These are phyloP conservation scores for Crotalus viridis DNA, from an alignment of 2,113 vertebrate species.

Conservation along the genomic window DNA sequence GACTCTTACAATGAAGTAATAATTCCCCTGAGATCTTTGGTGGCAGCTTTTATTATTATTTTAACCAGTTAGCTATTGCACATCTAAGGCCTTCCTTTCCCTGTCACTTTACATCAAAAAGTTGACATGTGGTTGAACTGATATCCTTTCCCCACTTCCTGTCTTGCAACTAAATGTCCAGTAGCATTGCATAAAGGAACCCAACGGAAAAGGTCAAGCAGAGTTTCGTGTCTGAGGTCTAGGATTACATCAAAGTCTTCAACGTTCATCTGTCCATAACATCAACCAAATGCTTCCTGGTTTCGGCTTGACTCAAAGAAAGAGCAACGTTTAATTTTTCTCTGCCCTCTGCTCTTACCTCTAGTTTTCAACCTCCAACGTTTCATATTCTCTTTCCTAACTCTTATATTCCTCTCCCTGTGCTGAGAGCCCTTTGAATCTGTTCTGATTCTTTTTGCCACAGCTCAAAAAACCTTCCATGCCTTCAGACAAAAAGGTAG, in stretches of 20 bases:
- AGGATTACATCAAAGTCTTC: constrained; percentile 74
- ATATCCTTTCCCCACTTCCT: constrained; percentile 75
- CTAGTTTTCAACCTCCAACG: constrained; percentile 44
- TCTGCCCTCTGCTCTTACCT: constrained; percentile 23
- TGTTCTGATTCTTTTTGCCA: not conserved
- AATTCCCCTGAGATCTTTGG: constrained; percentile 32
- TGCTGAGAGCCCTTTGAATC: not conserved
- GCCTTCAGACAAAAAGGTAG: not conserved
- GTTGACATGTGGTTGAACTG: constrained; percentile 62
- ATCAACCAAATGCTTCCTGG: constrained; percentile 64
- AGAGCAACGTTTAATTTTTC: constrained; percentile 38
- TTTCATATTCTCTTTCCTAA: constrained; percentile 27
- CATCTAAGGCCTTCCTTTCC: constrained; percentile 57
- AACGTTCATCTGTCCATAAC: constrained; percentile 70
- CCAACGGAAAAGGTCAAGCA: constrained; percentile 73
- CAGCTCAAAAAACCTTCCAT: not conserved
- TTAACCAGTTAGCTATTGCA: constrained; percentile 35
- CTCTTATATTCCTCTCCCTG: not conserved
- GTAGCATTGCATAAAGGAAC: constrained; percentile 68
- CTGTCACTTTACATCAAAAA: constrained; percentile 53
- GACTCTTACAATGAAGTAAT: constrained; percentile 12
- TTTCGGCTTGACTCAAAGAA: constrained; percentile 53
- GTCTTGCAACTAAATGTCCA: constrained; percentile 73
- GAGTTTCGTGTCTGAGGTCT: constrained; percentile 76
- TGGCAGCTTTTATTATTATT: constrained; percentile 46